Evolutionary conservation across 2,797 vertebrate genomes (phyloP), one percentile per base, ranked within the genome.

Genomic region (Sebastes nivosus): DNA sequence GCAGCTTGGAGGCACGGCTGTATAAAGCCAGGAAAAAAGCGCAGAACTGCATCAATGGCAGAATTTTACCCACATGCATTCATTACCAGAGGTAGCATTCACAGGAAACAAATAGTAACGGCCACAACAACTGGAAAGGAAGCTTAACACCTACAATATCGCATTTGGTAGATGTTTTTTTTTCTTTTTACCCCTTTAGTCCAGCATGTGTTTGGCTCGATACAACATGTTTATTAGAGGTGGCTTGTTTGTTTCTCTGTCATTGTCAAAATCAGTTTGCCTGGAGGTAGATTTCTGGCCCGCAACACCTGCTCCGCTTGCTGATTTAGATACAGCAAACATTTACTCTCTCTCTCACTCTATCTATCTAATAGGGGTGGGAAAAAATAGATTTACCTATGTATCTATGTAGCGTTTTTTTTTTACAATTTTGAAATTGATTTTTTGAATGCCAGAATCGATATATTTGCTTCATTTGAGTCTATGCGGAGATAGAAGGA

Each of bases 1-100:
- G 82, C 71, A 75, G 86, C 68, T 82, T 57, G 18, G 74, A 88
- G 85, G 72, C 73, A 65, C 30, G 8, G 77, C 79, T 83, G 77
- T 64, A 30, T 76, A 80, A 81, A n/a, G 50, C 63, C 64, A 34
- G 25, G 46, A 65, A 64, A 72, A 80, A 52, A 52, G 24, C 70
- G 64, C 57, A 54, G 52, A 84, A 38, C 73, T 74, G 83, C 66
- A 73, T 82, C 76, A 72, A 4, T 74, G 52, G 42, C 57, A 59
- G 9, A 65, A 46, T 70, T 66, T 75, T 50, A 57, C 34, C 55
- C 67, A 46, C 61, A 67, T 38, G 80, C 38, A 42, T 65, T 83
- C 42, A 74, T 83, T 80, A 83, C n/a, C 16, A 8, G 5, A 4
- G 42, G 63, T n/a, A 24, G 50, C n/a, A 2, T 73, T 57, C 25